These are phyloP conservation scores for Brachionichthys hirsutus DNA, from an alignment of 2,113 vertebrate species.

Conservation along the genomic window DNA sequence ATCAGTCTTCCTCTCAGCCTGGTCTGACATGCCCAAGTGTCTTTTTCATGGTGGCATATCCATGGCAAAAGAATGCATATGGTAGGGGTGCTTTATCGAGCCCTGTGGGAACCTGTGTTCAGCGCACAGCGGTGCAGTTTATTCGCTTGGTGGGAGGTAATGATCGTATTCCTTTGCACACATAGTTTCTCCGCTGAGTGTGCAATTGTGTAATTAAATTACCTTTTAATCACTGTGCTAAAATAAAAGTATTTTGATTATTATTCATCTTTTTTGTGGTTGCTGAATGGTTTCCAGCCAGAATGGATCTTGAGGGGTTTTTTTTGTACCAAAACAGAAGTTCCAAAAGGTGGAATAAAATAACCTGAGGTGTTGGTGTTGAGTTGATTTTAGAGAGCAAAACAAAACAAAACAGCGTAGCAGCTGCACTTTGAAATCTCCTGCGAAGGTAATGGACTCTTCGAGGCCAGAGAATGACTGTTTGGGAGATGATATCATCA, in stretches of 20 bases:
- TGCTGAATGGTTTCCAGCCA: background rate
- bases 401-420: slow-evolving; percentile 31
- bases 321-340: slow-evolving; percentile 31
- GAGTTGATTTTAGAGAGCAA: slow-evolving; percentile 40
- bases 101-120: slow-evolving; percentile 74
- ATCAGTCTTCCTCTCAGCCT: slow-evolving; percentile 66
- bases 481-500: slow-evolving; percentile 57
- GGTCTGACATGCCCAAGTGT: slow-evolving; percentile 66
- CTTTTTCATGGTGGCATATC: slow-evolving; percentile 72
- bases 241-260: slow-evolving; percentile 4
- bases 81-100: slow-evolving; percentile 69
- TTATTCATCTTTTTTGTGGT: slow-evolving; percentile 9
- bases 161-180: slow-evolving; percentile 34
- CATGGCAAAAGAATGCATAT: slow-evolving; percentile 61
- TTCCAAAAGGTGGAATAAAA: slow-evolving; percentile 24
- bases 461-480: slow-evolving; percentile 41
- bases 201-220: slow-evolving; percentile 32
- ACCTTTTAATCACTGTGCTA: background rate
- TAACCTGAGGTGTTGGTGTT: slow-evolving; percentile 37
- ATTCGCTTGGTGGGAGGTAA: slow-evolving; percentile 61
- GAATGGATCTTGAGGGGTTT: slow-evolving; percentile 29
- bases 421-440: slow-evolving; percentile 61
- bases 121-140: slow-evolving; percentile 59
- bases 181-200: slow-evolving; percentile 3
- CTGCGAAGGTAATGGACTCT: slow-evolving; percentile 46